phyloP scores from a whole-genome alignment of 1,140 invertebrate genomes.

The Acyrthosiphon pisum region DNA sequence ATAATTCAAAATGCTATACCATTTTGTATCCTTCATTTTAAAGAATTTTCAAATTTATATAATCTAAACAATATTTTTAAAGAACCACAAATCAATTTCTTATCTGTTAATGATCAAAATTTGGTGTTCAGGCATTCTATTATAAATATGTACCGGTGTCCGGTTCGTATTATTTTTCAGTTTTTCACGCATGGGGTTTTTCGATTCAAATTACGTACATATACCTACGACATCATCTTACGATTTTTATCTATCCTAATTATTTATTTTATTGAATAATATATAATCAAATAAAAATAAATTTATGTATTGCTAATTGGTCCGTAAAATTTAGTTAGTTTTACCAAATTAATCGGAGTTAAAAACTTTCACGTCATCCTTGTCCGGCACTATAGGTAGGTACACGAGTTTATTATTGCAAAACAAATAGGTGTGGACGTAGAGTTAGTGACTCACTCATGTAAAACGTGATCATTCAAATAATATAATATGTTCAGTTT shows the following conservation, averaged over 20 bases:
- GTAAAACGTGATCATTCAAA: conserved; percentile 15
- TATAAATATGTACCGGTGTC: neutral
- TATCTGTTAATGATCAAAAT: neutral
- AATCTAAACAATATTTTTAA: neutral
- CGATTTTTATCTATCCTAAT: neutral
- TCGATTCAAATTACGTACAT: neutral
- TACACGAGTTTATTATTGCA: conserved; percentile 30
- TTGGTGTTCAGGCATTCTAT: neutral
- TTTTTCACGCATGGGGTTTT: neutral
- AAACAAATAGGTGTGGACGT: conserved; percentile 42
- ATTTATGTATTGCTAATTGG: neutral
- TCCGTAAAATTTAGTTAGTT: neutral
- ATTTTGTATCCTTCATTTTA: neutral
- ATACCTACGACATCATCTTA: neutral
- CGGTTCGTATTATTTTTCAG: neutral
- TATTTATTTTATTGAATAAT: neutral
- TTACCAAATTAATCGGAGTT: neutral
- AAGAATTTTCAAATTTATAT: too few relatives aligned
- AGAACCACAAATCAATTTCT: neutral
- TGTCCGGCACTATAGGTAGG: neutral
- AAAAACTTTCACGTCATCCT: conserved; percentile 31
- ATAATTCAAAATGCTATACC: neutral
- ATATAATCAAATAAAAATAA: neutral
- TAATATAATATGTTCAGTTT: neutral
- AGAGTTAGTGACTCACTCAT: conserved; percentile 23